Base-by-base conservation (phyloP, 2,113 vertebrate genomes). In the Peromyscus polionotus region DNA sequence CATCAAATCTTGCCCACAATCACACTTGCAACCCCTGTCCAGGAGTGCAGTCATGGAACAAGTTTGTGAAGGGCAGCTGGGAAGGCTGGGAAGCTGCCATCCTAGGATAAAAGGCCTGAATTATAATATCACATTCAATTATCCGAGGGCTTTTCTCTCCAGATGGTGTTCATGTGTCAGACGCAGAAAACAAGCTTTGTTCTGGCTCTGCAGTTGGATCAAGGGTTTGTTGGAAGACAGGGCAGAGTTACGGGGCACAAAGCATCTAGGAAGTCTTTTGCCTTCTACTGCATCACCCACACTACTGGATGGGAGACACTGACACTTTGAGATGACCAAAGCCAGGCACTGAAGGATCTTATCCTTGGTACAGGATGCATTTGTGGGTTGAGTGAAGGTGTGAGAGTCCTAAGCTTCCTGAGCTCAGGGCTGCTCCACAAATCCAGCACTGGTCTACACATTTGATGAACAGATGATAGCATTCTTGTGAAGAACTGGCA, bases 81-180 rank as follows among this genome's bases (percentile, higher is more conserved):
- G 83, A 93, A 14, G 36, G 65, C 36, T 13, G 4, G 73, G 65
- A 68, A 88, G 89, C 59, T 77, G 73, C 16, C 42, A 14, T 11
- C 67, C 70, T 5, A 5, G 88, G 88, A 79, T 89, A 39, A 95
- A 91, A 97, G 96, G 88, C 92, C 91, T 4, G 11, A 91, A 91
- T 95, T 89, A 87, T 42, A 81, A 48, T 42, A 91, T 95, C 96
- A 65, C 81, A 3, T 61, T 83, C 95, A 87, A 51, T 94, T 89
- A 94, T 91, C 33, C 5, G 4, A 77, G 61, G 48, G 73, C 94
- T 57, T 39, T 68, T 84, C 96, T 93, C 75, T 17, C 95, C 96
- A 96, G 94, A 95, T 93, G 94, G 81, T 70, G 76, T 70, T 81
- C 97, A 90, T 13, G 94, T 87, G 95, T 93, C 95, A 84, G 93